Evolutionary conservation across 1,140 invertebrate genomes (phyloP).

Genomic region (Lepidurus couesii): DNA sequence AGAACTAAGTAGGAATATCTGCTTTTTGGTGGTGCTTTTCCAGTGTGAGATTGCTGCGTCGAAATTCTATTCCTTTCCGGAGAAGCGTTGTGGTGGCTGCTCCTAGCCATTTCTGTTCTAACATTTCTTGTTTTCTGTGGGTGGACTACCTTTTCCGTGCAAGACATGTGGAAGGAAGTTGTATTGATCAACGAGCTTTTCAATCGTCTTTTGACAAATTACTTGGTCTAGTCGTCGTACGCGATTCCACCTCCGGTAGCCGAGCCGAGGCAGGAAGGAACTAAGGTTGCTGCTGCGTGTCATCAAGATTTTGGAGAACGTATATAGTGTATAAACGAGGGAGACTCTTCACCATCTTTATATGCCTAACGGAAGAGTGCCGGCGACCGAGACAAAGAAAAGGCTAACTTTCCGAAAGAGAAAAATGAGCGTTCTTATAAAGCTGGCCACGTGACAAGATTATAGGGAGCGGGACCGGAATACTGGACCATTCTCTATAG

Average conservation of each 20-base stretch:
- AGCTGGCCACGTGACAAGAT: conserved; percentile 20
- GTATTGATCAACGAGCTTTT: conserved; percentile 9
- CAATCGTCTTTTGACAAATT: conserved; percentile 16
- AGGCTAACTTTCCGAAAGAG: background rate
- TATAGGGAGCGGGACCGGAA: background rate
- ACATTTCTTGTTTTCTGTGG: background rate
- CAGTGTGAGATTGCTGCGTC: conserved; percentile 6
- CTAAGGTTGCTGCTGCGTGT: background rate
- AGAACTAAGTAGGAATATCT: conserved; percentile 6
- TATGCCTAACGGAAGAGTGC: background rate
- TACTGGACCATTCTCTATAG: background rate
- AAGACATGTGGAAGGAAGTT: background rate
- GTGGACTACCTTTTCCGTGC: background rate
- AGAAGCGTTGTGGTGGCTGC: background rate
- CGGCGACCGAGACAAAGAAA: conserved; percentile 2
- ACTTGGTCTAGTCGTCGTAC: background rate
- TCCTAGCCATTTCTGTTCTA: background rate
- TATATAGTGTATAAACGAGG: background rate
- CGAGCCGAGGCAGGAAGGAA: background rate
- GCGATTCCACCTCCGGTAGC: background rate
- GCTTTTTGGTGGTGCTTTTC: background rate
- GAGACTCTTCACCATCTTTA: background rate
- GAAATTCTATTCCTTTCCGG: background rate
- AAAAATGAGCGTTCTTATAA: background rate
- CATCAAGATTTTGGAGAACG: background rate